Evolutionary conservation across 2,888 invertebrate genomes (phyloP), one percentile per base, ranked within the genome.

Genomic region (Diarsia rubi): DNA sequence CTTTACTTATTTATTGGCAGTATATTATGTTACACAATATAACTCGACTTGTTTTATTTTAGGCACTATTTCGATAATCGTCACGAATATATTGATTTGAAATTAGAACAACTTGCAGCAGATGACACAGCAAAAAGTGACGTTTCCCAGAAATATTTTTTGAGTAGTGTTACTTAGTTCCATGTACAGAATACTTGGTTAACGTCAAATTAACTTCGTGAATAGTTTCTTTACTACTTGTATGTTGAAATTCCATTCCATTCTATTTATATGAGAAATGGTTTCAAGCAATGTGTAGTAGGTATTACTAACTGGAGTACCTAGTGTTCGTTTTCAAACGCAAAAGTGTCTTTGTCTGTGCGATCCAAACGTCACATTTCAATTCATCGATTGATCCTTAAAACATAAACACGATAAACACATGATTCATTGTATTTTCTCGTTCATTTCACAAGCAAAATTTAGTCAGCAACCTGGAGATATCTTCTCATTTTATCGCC

Each of bases 1-100:
- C 16, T 31, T 76, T 69, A 42, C 19, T 59, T 72, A 45, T 84
- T 69, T 84, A 75, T 83, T 71, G 45, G 75, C 49, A 24, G 45
- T 59, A 67, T 54, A 8, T 60, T 54, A 8, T 60, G 54, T 60
- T 49, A 44, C 78, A 44, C 27, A 49, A 62, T 52, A 45, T 72
- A 31, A 49, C 14, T 49, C 1, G 19, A 8, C 9, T 21, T n/a
- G 44, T 27, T 31, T 69, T 24, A 27, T 49, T 69, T 27, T 37
- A 14, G 14, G 31, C 27, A 49, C 12, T 24, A 59, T 52, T 70
- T 24, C 5, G 14, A 16, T n/a, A 42, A 63, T 57, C 42, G 49
- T 8, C 16, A 9, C 12, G 21, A 59, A 54, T 45, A 37, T 37
- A 8, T 31, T n/a, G 14, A 8, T 31, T 42, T 14, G 8, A 49